Conservation (phyloP, 30 jellyfish, hydroid and myxozoan genomes). For the Pelagia noctiluca region DNA sequence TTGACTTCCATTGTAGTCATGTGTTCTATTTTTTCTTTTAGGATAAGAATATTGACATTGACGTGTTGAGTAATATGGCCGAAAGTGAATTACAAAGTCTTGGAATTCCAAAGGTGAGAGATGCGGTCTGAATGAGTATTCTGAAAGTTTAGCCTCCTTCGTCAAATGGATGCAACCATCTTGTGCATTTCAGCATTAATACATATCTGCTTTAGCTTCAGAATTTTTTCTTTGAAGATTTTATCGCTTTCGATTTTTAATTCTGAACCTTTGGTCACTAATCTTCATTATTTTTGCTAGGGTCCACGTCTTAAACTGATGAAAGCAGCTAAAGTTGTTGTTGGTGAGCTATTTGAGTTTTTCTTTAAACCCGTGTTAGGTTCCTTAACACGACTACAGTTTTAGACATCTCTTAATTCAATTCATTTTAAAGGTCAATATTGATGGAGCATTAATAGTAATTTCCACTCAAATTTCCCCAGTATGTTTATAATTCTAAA, state of each 20-base stretch:
- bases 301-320: conserved; percentile 96
- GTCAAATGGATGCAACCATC: not conserved
- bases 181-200: not conserved
- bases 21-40: not conserved
- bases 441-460: too few relatives aligned
- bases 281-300: conserved; percentile 42
- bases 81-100: conserved; percentile 84
- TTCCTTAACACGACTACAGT: not conserved
- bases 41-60: conserved; percentile 79
- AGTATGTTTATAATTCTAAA: not conserved
- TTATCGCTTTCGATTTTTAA: not conserved
- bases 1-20: not conserved
- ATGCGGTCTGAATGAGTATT: too few relatives aligned
- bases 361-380: not conserved
- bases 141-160: not conserved
- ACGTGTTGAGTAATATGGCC: conserved; percentile 62
- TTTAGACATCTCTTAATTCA: not conserved
- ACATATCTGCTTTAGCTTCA: not conserved
- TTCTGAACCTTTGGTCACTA: not conserved
- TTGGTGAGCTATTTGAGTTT: conserved; percentile 27
- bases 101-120: conserved; percentile 93
- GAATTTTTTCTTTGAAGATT: not conserved
- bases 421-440: not conserved
- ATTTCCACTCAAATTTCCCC: not conserved
- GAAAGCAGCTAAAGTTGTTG: conserved; percentile 86